Evolutionary conservation across 2,113 vertebrate species (phyloP), one percentile per base, ranked within the genome.

Genomic region (Toxotes chatareus): DNA sequence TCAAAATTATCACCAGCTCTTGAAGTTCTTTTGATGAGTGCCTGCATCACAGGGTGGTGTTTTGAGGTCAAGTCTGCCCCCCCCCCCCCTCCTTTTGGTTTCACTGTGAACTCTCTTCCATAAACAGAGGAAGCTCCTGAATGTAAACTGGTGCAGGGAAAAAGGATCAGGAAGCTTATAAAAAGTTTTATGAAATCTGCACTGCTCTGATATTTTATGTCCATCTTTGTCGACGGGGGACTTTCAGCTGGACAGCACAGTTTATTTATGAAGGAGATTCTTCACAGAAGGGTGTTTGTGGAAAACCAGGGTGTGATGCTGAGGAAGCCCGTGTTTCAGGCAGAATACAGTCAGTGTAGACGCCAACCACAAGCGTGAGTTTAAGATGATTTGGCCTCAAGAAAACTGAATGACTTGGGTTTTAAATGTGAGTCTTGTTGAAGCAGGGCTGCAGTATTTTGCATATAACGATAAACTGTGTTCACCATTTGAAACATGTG

Each of bases 41-140:
- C 27, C 49, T 69, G 72, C 55, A 62, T 82, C 68, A 56, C 72
- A 75, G 55, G 47, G 76, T 79, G 47, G 69, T 74, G 88, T 86
- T 86, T 83, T 73, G 46, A 83, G 86, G 76, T 86, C 73, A 73
- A 55, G 61, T 67, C 27, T 7, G 21, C 2, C 2, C 49, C 12
- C 23, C 2, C 2, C 49, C 12, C 38, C 19, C 2, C 4, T 53
- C 11, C 42, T 11, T 42, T 36, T 2, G n/a, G 53, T 80, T 73
- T 66, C 61, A 60, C 80, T 66, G 67, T 19, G 47, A 70, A 72
- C 19, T 53, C 67, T 86, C 76, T 73, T 82, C 83, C 80, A 65
- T 91, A 90, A 93, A 93, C 86, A 81, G 68, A 72, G 82, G 83
- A 87, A 87, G 82, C 62, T 65, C 11, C 63, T 76, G 46, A 83